Base-by-base conservation (phyloP, 2,797 vertebrate species). In the Austrolebias charrua region DNA sequence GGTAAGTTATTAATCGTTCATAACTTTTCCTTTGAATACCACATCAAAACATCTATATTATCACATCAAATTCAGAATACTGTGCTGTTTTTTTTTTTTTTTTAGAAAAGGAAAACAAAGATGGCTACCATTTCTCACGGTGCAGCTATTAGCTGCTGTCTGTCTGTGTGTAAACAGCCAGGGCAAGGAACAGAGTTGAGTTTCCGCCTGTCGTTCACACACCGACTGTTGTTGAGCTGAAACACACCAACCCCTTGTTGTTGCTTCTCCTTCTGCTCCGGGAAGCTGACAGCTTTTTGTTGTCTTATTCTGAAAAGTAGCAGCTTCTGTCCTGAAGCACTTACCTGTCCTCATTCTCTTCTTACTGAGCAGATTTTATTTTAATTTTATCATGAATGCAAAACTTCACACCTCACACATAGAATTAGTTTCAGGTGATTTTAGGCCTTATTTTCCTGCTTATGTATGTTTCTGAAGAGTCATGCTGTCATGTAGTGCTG, bases 221-320 rank as follows among this genome's bases (percentile, higher is more conserved):
- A 52, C 63, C 82, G 80, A 79, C 75, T 79, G 71, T 55, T 74
- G 45, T 56, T 71, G 71, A 75, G 67, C 56, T 70, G 58, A 80
- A 73, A 80, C 66, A 59, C 11, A 47, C 19, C 60, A 75, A 65
- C 74, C 80, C 75, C 68, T 55, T 54, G 55, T 70, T 58, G 40
- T 3, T 24, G 50, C 67, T 46, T 56, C 15, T 68, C 55, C 24
- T 62, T 46, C 63, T 61, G 24, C 44, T 67, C 65, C 49, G 50
- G 71, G 72, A 72, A 75, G 60, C 49, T 76, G 80, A 70, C 67
- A 71, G 61, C 63, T 55, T 46, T 19, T 28, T 69, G n/a, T 65
- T 43, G 55, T 69, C 33, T 35, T 16, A 33, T 54, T 19, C 33
- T 75, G 33, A 63, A 29, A 79, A 43, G 58, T 55, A 52, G 52